Evolutionary conservation across 2,113 vertebrate genomes (phyloP).

Genomic region (Sphyrna mokarran): DNA sequence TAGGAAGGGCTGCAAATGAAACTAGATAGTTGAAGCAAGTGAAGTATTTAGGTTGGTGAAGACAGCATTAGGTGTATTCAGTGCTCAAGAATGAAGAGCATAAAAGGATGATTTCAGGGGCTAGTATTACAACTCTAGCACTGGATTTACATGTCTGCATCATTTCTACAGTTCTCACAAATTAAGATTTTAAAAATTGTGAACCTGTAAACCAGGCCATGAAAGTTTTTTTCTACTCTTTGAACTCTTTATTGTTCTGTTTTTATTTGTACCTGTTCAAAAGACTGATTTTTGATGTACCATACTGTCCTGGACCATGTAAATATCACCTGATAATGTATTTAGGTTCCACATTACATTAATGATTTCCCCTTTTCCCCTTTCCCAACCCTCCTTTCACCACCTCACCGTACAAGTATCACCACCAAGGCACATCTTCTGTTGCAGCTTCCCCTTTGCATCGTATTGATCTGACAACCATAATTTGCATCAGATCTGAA

Average conservation of each 20-base stretch:
- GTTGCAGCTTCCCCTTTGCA: constrained; percentile 80
- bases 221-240: constrained; percentile 83
- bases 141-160: constrained; percentile 76
- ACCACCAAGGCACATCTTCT: constrained; percentile 70
- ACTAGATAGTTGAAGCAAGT: constrained; percentile 18
- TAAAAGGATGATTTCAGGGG: constrained; percentile 22
- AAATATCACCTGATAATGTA: constrained; percentile 74
- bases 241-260: constrained; percentile 88
- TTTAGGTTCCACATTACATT: constrained; percentile 70
- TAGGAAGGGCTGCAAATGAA: constrained; percentile 31
- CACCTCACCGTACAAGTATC: constrained; percentile 51
- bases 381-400: constrained; percentile 57
- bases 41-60: constrained; percentile 16
- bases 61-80: constrained; percentile 26
- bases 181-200: constrained; percentile 58
- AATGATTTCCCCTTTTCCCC: constrained; percentile 61
- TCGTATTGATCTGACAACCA: constrained; percentile 96
- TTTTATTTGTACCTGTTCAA: constrained; percentile 80
- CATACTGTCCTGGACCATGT: constrained; percentile 82
- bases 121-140: constrained; percentile 48
- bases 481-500: constrained; percentile 94
- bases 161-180: constrained; percentile 70
- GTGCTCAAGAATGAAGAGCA: not conserved
- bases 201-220: constrained; percentile 70
- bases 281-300: constrained; percentile 72